These are phyloP conservation scores for Bombycilla garrulus DNA, from an alignment of 2,113 vertebrate species.

Conservation along the genomic window DNA sequence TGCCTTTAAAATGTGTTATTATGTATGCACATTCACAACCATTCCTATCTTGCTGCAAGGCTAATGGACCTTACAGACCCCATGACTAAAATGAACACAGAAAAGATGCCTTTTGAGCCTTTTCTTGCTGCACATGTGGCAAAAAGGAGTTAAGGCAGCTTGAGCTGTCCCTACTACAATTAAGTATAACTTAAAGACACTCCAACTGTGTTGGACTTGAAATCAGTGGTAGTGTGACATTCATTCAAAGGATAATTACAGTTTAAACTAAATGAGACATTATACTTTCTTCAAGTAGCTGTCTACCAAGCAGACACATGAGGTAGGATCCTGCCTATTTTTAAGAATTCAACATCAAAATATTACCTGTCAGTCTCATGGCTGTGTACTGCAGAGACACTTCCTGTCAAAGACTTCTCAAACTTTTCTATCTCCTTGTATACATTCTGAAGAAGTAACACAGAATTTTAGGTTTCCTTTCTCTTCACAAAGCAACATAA, in stretches of 20 bases:
- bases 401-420: slow-evolving; percentile 78
- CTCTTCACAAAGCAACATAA: background rate
- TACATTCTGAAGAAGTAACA: slow-evolving; percentile 73
- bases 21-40: background rate
- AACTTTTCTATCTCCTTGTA: slow-evolving; percentile 84
- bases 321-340: background rate
- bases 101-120: background rate
- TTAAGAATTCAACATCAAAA: background rate
- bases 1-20: background rate
- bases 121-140: background rate
- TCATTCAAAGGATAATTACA: background rate
- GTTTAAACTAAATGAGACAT: background rate
- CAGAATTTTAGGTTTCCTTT: background rate
- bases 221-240: background rate
- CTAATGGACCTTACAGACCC: background rate
- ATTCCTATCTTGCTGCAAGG: background rate
- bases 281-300: background rate
- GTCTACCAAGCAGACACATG: background rate
- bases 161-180: background rate
- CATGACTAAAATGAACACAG: background rate
- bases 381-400: background rate
- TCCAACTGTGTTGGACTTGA: background rate
- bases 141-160: background rate
- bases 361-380: slow-evolving; percentile 65
- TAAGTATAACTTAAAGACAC: background rate